These are phyloP conservation scores for Meandrina meandrites DNA, from an alignment of 92 coral and sea anemone genomes.

Conservation along the genomic window DNA sequence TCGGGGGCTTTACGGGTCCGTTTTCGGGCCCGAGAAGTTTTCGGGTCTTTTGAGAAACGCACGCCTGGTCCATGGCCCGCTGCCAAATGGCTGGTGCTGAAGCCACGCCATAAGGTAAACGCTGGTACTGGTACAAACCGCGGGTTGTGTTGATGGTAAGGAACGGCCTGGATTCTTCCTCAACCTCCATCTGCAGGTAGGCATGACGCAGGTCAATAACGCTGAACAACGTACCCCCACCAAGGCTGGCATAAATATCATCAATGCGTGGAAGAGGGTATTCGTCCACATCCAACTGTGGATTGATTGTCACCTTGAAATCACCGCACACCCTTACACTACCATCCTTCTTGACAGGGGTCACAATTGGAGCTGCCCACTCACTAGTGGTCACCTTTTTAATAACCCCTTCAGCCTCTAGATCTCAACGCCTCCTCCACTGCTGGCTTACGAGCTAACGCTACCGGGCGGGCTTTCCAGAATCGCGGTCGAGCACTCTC, in stretches of 20 bases:
- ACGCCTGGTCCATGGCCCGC: too few species aligned
- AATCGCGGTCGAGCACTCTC: too few species aligned
- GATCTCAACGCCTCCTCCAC: too few species aligned
- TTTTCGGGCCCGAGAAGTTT: too few species aligned
- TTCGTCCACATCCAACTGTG: too few species aligned
- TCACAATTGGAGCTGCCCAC: too few species aligned
- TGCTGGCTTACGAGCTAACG: too few species aligned
- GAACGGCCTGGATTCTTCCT: slow-evolving; percentile 33
- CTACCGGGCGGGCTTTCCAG: background rate
- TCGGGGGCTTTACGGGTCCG: too few species aligned
- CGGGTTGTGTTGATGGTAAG: slow-evolving; percentile 57
- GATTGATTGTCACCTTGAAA: slow-evolving; percentile 48
- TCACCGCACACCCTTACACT: slow-evolving; percentile 55
- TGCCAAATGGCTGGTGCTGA: slow-evolving; percentile 72
- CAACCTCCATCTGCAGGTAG: slow-evolving; percentile 62
- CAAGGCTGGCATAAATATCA: slow-evolving; percentile 44
- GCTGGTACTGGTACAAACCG: slow-evolving; percentile 51
- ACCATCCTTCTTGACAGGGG: slow-evolving; percentile 55
- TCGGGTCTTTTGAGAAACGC: too few species aligned
- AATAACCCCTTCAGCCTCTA: too few species aligned
- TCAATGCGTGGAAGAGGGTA: slow-evolving; percentile 38
- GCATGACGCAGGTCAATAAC: slow-evolving; percentile 62
- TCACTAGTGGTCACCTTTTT: too few species aligned
- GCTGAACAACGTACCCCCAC: slow-evolving; percentile 46
- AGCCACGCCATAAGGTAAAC: slow-evolving; percentile 58